Base-by-base conservation (phyloP, 2,797 vertebrate genomes). In the Fistularia commersonii region DNA sequence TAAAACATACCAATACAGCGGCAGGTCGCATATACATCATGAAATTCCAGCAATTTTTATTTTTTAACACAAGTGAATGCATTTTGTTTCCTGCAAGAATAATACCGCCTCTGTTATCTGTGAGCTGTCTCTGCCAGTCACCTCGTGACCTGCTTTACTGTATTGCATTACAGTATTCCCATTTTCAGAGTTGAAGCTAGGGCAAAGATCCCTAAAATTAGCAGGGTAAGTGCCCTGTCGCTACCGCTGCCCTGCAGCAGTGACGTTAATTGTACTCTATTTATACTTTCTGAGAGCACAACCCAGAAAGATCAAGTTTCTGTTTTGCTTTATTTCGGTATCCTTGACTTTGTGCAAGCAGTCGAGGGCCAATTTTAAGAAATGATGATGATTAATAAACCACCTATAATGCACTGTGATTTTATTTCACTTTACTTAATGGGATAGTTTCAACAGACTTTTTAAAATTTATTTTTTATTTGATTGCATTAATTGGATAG, bases 251-350 rank as follows among this genome's bases (percentile, higher is more conserved):
- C 84, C 74, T 6, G 75, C 73, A 76, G 80, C 67, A 68, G 76
- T 87, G 86, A 87, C 85, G 77, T 82, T 89, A 82, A 86, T 78
- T 84, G 63, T 77, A 32, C 61, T 58, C 84, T 90, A 91, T 91
- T 91, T 89, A 83, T 90, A 90, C 66, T 70, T 66, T 42, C 73
- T 66, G 72, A 72, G 79, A 48, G 58, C 69, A 48, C 66, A 74
- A 82, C 65, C 68, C 57, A 41, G 72, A 81, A 84, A 83, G 87
- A 90, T 90, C 88, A 66, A 40, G 81, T 90, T 89, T 85, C 89
- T 77, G 71, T 74, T 69, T 59, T 64, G 73, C 61, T 78, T 83
- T 73, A 75, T 80, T 76, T 72, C 57, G 8, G 54, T 51, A 56
- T 56, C 49, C 63, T 54, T 12, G 5, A 35, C 54, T 80, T 72